Evolutionary conservation across 1,140 invertebrate species (phyloP).

Genomic region (Chironomus striatipennis): DNA sequence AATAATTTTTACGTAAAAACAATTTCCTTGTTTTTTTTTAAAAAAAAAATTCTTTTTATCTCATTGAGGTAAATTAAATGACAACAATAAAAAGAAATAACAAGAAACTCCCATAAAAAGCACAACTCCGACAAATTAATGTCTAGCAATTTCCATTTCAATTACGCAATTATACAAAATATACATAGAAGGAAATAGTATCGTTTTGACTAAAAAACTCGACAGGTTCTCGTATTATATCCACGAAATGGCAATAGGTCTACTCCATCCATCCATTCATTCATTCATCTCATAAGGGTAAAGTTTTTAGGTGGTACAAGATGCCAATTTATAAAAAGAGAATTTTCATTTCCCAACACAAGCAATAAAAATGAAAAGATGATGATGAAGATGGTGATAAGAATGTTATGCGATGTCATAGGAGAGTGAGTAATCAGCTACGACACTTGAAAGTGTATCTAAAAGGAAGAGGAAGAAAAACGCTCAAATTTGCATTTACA

Average conservation of each 20-base stretch:
- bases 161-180: not conserved
- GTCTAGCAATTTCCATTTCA: slow-evolving; percentile 12
- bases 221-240: not conserved
- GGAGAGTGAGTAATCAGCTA: not conserved
- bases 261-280: not conserved
- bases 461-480: not conserved
- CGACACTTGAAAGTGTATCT: too few relatives aligned
- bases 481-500: slow-evolving; percentile 14
- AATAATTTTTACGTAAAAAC: too few relatives aligned
- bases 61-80: not conserved
- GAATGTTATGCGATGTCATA: not conserved
- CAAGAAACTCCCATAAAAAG: not conserved
- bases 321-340: not conserved
- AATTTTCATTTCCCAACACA: not conserved
- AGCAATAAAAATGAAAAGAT: not conserved
- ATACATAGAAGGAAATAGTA: not conserved
- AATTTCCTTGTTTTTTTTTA: too few relatives aligned
- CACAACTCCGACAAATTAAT: not conserved
- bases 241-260: not conserved
- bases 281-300: too few relatives aligned
- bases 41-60: not conserved
- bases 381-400: slow-evolving; percentile 13
- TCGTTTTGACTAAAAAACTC: too few relatives aligned
- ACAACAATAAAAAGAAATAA: not conserved
- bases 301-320: too few relatives aligned